These are phyloP conservation scores for Drosophila aldrichi DNA, from an alignment of 2,888 invertebrate species.

Conservation along the genomic window DNA sequence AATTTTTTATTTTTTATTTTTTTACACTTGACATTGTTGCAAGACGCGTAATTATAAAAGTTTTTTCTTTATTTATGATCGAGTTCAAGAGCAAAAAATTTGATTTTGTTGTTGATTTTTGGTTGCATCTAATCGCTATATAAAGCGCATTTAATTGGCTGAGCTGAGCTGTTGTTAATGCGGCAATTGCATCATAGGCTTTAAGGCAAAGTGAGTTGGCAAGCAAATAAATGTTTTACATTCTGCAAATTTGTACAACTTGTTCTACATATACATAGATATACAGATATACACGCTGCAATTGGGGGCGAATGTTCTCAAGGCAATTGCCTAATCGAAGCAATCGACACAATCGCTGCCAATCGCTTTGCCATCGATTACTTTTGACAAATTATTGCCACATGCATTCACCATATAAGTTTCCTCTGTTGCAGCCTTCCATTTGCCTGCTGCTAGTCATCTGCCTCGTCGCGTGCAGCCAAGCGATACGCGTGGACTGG, in stretches of 20 bases:
- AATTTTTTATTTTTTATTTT: background rate
- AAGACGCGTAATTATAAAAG: slow-evolving; percentile 49
- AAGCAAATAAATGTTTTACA: slow-evolving; percentile 16
- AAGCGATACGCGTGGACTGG: slow-evolving; percentile 88
- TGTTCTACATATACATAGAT: slow-evolving; percentile 15
- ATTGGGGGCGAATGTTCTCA: slow-evolving; percentile 49
- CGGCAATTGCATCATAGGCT: slow-evolving; percentile 27
- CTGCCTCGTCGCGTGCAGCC: slow-evolving; percentile 77
- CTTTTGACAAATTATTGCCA: slow-evolving; percentile 36
- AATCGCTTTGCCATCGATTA: slow-evolving; percentile 24
- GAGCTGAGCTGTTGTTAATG: slow-evolving; percentile 18
- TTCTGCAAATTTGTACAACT: slow-evolving; percentile 32
- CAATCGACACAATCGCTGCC: slow-evolving; percentile 34
- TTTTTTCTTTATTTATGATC: slow-evolving; percentile 41
- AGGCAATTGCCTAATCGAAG: slow-evolving; percentile 38
- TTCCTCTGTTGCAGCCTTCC: slow-evolving; percentile 56
- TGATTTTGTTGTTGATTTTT: slow-evolving; percentile 5
- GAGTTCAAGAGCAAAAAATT: slow-evolving; percentile 67
- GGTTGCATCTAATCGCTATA: slow-evolving; percentile 61
- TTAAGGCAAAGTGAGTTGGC: slow-evolving; percentile 61
- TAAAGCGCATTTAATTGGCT: slow-evolving; percentile 76
- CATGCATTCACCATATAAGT: slow-evolving; percentile 23
- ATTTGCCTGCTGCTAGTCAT: slow-evolving; percentile 82
- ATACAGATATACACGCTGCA: background rate
- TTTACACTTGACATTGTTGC: slow-evolving; percentile 74